phyloP scores from a whole-genome alignment of 2,888 invertebrate species.

The Dinocampus coccinellae region DNA sequence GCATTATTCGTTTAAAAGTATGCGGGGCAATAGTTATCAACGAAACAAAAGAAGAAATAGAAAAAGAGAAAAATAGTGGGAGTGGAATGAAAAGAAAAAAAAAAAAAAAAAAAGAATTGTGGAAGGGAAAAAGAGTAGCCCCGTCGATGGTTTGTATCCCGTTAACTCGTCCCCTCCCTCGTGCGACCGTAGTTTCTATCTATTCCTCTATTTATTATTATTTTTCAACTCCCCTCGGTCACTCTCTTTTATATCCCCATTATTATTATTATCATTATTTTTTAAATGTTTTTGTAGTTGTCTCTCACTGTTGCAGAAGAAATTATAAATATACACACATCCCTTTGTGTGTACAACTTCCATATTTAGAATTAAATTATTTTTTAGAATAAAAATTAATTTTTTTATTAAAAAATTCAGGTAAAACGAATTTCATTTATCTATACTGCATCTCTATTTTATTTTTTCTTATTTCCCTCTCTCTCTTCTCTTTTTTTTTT shows the following conservation, averaged over 20 bases:
- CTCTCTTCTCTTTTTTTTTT: neutral
- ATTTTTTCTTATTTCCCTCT: no score
- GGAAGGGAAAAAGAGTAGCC: constrained; percentile 21
- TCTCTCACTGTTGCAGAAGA: no score
- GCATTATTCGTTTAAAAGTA: constrained; percentile 63
- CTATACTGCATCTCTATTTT: no score
- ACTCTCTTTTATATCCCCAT: neutral
- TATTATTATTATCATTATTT: neutral
- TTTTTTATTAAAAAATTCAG: neutral
- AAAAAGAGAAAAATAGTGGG: neutral
- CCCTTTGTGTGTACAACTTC: constrained; percentile 3
- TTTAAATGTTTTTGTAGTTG: constrained; percentile 17
- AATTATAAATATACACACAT: no score
- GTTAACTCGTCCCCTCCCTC: constrained; percentile 18
- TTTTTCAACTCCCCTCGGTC: neutral
- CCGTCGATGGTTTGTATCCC: constrained; percentile 8
- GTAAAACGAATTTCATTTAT: no score
- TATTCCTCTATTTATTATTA: constrained; percentile 12
- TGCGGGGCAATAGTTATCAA: constrained; percentile 59
- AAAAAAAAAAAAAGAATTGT: constrained; percentile 9
- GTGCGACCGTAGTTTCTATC: neutral
- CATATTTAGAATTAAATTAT: neutral
- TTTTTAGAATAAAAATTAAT: neutral
- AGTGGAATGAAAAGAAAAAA: constrained; percentile 29
- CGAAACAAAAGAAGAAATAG: neutral